Base-by-base conservation (phyloP, 2,797 vertebrate genomes). In the Choloepus didactylus region DNA sequence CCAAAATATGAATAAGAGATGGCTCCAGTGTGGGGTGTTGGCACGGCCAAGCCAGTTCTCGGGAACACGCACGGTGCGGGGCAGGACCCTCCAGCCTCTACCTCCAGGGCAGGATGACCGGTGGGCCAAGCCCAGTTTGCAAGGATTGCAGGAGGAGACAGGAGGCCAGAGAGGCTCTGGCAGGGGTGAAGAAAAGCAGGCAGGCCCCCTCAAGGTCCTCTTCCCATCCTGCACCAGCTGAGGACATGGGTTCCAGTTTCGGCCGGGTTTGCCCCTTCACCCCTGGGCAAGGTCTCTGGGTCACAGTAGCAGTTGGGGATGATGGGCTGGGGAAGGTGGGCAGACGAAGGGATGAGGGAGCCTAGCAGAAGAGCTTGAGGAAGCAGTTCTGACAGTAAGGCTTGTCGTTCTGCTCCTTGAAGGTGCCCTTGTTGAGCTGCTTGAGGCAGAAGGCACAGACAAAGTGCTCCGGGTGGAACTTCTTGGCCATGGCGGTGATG, bases 341-440 rank as follows among this genome's bases (percentile, higher is more conserved):
- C 93, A 70, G 72, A 59, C 3, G 66, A 4, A 29, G 25, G 44
- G 60, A 2, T 14, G 3, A 1, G n/a, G 69, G 27, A 0, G 18
- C 97, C 98, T 99, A 99, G 97, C 99, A 99, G 98, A 99, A 99
- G 97, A 99, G 99, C 98, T 99, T 99, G 97, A 99, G 93, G 95
- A 99, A 99, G 98, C 99, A 99, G 98, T 99, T 99, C 97, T 99
- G 99, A 97, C 99, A 99, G 98, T 99, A 99, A 18, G 99, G 99
- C 98, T 99, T 99, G 98, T 99, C 99, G 0, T 99, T 99, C 97
- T 99, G 99, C 98, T 99, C 99, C 98, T 99, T 99, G 98, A 99
- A 99, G 97, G 99, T 99, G 98, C 99, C 99, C 98, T 99, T 99
- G 99, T 99, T 99, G 97, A 99, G 99, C 96, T 99, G 99, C 97